These are phyloP conservation scores for Poeciliopsis turrubarensis DNA, from an alignment of 2,113 vertebrate species.

Conservation along the genomic window DNA sequence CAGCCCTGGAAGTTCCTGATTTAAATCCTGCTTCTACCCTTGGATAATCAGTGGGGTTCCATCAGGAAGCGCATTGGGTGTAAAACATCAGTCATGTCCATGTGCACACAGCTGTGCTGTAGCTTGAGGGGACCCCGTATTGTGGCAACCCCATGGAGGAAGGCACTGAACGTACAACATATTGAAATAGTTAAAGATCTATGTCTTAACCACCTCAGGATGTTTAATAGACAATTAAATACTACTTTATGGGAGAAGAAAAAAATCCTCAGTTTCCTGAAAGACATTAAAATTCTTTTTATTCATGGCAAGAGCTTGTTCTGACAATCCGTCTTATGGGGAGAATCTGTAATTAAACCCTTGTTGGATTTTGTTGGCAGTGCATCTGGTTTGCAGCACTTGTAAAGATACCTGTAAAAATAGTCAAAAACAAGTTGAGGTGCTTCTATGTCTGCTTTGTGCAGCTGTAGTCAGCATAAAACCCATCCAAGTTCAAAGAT, in stretches of 20 bases:
- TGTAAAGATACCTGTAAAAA: conserved; percentile 43
- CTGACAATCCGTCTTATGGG: background rate
- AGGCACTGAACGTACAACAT: too few relatives aligned
- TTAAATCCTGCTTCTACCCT: too few relatives aligned
- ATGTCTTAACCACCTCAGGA: background rate
- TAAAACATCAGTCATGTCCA: too few relatives aligned
- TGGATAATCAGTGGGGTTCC: too few relatives aligned
- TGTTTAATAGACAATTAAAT: background rate
- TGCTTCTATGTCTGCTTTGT: conserved; percentile 4
- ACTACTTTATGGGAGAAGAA: background rate
- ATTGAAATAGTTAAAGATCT: background rate
- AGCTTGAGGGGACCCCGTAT: too few relatives aligned
- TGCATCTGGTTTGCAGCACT: conserved; percentile 20
- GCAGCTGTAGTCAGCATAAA: conserved; percentile 3
- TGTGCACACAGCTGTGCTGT: too few relatives aligned
- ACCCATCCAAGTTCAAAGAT: conserved; percentile 6
- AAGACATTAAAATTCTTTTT: conserved; percentile 14
- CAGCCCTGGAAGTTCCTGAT: too few relatives aligned
- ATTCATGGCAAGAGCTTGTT: conserved; percentile 15
- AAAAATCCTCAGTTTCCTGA: background rate
- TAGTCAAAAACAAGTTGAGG: conserved; percentile 4
- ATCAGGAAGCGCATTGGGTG: too few relatives aligned
- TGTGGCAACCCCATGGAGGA: too few relatives aligned
- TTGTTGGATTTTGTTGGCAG: conserved; percentile 12
- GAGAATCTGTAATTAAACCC: conserved; percentile 30